Conservation (phyloP, 1,140 invertebrate species). For the Acromyrmex charruanus region DNA sequence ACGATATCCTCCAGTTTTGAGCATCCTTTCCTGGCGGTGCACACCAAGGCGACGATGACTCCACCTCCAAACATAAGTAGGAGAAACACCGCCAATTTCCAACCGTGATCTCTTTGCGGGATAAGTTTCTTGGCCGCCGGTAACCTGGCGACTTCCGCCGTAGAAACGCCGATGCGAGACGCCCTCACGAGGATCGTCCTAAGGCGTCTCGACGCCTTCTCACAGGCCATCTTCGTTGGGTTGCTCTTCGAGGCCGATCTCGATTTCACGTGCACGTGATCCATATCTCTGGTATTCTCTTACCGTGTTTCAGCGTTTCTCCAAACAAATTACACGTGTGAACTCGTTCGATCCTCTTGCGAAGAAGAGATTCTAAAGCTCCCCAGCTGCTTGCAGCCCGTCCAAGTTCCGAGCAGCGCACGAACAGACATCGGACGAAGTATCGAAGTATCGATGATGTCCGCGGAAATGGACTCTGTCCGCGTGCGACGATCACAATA, state of each 20-base stretch:
- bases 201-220: constrained; percentile 82
- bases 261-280: constrained; percentile 82
- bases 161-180: constrained; percentile 80
- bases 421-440: constrained; percentile 47
- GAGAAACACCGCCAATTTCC: constrained; percentile 84
- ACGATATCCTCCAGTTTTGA: constrained; percentile 85
- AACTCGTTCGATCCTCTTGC: constrained; percentile 2
- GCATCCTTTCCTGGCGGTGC: constrained; percentile 83
- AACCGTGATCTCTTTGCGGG: constrained; percentile 83
- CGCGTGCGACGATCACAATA: constrained; percentile 35
- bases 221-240: constrained; percentile 83
- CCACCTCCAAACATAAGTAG: constrained; percentile 83
- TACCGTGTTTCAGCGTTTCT: constrained; percentile 5
- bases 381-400: not conserved
- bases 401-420: not conserved
- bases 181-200: constrained; percentile 82
- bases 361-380: not conserved
- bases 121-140: constrained; percentile 82
- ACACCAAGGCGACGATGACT: constrained; percentile 84
- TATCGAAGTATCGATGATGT: constrained; percentile 16
- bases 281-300: constrained; percentile 70
- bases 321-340: constrained; percentile 2
- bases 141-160: constrained; percentile 80
- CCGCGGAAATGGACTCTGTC: constrained; percentile 25
- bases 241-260: constrained; percentile 79